Conservation (phyloP, 2,797 vertebrate genomes). For the Sparus aurata region DNA sequence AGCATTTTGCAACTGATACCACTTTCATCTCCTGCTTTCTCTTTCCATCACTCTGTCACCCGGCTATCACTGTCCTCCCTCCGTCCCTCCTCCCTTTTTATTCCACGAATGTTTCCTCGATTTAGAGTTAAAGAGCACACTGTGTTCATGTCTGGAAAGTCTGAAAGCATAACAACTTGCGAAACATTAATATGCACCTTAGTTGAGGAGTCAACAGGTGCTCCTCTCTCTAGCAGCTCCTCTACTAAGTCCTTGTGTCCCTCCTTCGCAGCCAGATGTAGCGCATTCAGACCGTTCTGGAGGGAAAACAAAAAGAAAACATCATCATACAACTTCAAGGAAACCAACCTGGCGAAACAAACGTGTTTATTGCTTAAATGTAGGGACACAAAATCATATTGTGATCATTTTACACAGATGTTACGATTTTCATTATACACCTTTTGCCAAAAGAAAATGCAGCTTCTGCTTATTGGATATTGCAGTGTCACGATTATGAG, state of each 20-base stretch:
- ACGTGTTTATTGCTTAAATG: constrained; percentile 6
- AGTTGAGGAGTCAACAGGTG: constrained; percentile 93
- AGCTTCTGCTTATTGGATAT: no score
- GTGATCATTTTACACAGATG: no score
- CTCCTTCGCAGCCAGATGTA: constrained; percentile 97
- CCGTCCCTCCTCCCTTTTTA: not conserved
- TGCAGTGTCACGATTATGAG: no score
- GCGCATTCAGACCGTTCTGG: constrained; percentile 97
- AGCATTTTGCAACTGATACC: constrained; percentile 17
- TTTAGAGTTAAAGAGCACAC: not conserved
- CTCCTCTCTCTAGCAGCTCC: constrained; percentile 94
- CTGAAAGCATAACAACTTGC: not conserved
- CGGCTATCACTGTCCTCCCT: not conserved
- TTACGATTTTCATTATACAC: no score
- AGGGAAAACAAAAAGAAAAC: constrained; percentile 45
- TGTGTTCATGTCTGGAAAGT: not conserved
- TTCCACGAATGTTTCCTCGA: not conserved
- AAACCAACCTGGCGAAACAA: not conserved
- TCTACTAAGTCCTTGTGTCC: constrained; percentile 95
- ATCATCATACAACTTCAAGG: not conserved
- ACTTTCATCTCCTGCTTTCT: constrained; percentile 18
- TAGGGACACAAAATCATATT: no score
- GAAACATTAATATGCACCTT: constrained; percentile 86
- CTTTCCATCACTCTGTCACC: not conserved
- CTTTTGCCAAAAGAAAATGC: no score